These are phyloP conservation scores for Muscicapa comitata DNA, from an alignment of 2,797 vertebrate genomes.

Conservation along the genomic window DNA sequence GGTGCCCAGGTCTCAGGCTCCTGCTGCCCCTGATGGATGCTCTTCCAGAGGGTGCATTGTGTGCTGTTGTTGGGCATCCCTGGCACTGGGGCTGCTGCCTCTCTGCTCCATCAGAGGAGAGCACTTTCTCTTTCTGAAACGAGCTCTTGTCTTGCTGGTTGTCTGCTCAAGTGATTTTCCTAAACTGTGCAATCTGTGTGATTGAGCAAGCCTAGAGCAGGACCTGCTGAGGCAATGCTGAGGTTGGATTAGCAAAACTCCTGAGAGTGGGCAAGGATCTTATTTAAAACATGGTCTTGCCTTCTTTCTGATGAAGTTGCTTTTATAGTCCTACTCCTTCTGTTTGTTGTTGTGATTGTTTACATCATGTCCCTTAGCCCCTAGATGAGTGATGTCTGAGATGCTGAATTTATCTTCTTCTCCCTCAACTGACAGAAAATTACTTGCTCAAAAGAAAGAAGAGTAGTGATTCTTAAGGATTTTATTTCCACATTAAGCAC, in stretches of 20 bases:
- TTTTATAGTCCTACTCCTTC: neutral
- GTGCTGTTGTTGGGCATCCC: rapidly evolving
- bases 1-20: neutral
- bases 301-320: neutral
- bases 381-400: neutral
- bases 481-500: neutral
- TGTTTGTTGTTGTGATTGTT: neutral
- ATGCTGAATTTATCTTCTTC: neutral
- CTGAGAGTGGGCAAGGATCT: neutral
- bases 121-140: neutral
- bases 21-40: neutral
- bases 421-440: neutral
- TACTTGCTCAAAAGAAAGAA: neutral
- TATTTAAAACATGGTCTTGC: neutral
- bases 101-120: neutral
- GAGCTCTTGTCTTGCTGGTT: neutral
- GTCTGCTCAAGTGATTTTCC: neutral
- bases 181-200: neutral
- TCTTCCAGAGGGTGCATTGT: rapidly evolving
- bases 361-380: neutral
- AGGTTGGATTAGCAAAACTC: neutral
- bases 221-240: neutral
- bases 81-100: neutral
- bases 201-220: neutral
- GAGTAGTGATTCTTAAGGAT: neutral